Evolutionary conservation across 2,888 invertebrate species (phyloP).

Genomic region (Venusia cambrica): DNA sequence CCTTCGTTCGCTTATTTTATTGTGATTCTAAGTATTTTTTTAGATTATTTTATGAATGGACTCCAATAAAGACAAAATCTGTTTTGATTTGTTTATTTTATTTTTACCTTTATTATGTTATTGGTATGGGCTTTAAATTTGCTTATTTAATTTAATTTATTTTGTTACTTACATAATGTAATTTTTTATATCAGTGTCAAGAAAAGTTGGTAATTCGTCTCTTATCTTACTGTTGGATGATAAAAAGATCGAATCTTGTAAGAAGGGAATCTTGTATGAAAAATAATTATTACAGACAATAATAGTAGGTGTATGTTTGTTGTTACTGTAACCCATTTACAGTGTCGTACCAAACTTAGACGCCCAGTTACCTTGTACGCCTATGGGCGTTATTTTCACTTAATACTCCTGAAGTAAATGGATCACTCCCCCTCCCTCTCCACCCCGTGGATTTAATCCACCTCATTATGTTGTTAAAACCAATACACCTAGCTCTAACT

Average conservation of each 20-base stretch:
- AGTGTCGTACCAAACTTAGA: conserved; percentile 22
- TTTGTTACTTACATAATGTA: too few relatives aligned
- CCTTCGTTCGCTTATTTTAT: conserved; percentile 54
- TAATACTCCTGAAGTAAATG: conserved; percentile 3
- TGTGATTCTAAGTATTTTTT: conserved; percentile 78
- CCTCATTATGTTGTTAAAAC: too few relatives aligned
- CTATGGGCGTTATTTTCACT: conserved; percentile 33
- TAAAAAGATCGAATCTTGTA: conserved; percentile 13
- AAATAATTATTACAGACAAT: conserved; percentile 45
- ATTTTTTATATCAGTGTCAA: conserved; percentile 1
- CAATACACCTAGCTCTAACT: too few relatives aligned
- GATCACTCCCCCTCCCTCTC: too few relatives aligned
- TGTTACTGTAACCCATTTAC: conserved; percentile 35
- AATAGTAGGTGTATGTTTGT: conserved; percentile 42
- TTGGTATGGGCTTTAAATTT: conserved; percentile 8
- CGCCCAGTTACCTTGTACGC: conserved; percentile 32
- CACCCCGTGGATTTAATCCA: too few relatives aligned
- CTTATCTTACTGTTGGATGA: conserved; percentile 24
- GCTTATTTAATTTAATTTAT: conserved; percentile 1
- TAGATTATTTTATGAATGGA: conserved; percentile 72
- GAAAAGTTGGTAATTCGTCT: conserved; percentile 5
- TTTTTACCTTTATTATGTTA: conserved; percentile 30
- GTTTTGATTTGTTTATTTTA: conserved; percentile 61
- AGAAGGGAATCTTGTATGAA: conserved; percentile 25
- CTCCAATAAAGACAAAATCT: conserved; percentile 71